These are phyloP conservation scores for Gallinago nigripennis DNA, from an alignment of 2,797 vertebrate species.

Conservation along the genomic window DNA sequence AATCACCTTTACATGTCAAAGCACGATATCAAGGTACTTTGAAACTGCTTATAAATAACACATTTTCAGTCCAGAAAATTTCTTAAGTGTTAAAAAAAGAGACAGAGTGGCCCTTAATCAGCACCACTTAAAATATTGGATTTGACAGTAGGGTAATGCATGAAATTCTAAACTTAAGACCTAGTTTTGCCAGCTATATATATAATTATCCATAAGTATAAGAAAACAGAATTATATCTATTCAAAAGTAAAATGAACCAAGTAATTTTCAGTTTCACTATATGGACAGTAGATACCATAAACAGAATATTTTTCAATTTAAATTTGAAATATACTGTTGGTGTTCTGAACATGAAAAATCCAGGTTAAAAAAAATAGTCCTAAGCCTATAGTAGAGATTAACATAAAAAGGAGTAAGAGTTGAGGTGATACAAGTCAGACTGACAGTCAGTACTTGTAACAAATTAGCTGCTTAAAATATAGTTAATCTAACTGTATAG, in stretches of 20 bases:
- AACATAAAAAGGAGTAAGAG: not conserved
- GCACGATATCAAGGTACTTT: not conserved
- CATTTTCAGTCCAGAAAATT: not conserved
- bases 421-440: not conserved
- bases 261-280: not conserved
- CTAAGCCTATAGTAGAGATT: not conserved
- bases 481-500: not conserved
- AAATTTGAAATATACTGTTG: not conserved
- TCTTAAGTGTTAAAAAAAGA: not conserved
- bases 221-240: not conserved
- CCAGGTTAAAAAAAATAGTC: not conserved
- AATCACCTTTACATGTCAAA: no score
- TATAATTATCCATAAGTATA: not conserved
- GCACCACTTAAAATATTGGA: not conserved
- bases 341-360: not conserved
- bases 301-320: not conserved
- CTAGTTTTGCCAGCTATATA: not conserved
- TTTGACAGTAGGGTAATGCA: not conserved
- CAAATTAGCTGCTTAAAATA: not conserved
- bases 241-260: not conserved
- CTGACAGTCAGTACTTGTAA: not conserved
- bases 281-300: not conserved
- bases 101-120: not conserved
- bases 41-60: not conserved
- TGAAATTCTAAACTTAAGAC: not conserved